Percentiles rank a stretch among this genome's conserved stretches.
phyloP scores from a whole-genome alignment of 2,888 invertebrate species.

The Campoletis raptor region DNA sequence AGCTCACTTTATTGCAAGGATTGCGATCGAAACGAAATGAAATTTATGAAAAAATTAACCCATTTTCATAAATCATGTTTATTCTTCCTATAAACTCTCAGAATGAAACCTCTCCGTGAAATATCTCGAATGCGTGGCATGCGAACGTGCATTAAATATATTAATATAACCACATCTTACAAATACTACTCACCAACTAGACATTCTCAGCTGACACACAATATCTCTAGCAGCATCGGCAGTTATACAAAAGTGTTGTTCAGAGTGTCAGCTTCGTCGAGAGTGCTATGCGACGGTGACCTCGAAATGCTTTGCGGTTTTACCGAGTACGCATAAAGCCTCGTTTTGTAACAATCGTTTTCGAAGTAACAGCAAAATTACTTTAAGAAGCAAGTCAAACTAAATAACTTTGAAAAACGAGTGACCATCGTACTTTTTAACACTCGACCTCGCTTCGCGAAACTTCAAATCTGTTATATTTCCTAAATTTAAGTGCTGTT shows the following conservation, averaged over 20 bases:
- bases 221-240: constrained; percentile 1
- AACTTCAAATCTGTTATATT: neutral
- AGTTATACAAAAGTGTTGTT: constrained; percentile 21
- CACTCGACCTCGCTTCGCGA: neutral
- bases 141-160: constrained; percentile 8
- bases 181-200: neutral
- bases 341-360: constrained; percentile 54
- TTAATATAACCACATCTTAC: neutral
- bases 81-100: neutral
- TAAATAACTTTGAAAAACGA: constrained; percentile 7
- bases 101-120: neutral
- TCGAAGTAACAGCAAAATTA: constrained; percentile 38
- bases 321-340: constrained; percentile 60
- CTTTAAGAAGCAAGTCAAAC: constrained; percentile 3
- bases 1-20: neutral
- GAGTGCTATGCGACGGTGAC: constrained; percentile 44
- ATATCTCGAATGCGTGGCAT: neutral
- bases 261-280: constrained; percentile 28
- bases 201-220: neutral
- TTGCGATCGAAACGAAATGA: neutral
- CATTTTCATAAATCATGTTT: too few species aligned
- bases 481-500: neutral
- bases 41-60: too few species aligned
- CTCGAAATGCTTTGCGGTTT: constrained; percentile 65
- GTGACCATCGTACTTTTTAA: neutral